Base-by-base conservation (phyloP, 2,113 vertebrate species). In the Dromaius novaehollandiae region DNA sequence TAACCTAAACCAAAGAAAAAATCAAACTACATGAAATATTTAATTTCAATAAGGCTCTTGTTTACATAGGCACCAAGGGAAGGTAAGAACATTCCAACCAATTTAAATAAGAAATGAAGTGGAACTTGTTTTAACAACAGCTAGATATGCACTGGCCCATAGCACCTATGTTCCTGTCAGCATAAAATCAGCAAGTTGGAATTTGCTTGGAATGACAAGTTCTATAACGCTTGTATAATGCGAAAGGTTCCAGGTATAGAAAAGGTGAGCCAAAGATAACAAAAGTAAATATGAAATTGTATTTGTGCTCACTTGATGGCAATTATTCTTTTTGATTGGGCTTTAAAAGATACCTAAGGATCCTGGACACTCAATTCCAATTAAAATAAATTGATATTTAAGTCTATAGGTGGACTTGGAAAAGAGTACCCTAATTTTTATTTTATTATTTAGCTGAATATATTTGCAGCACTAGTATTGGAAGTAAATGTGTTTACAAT, bases 271-370 rank as follows among this genome's bases (percentile, higher is more conserved):
- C 91, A 42, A 89, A 64, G 71, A 83, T 26, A 71, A 55, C 50
- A 55, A 70, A 38, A 19, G 93, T 50, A 69, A 90, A 87, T n/a
- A 65, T 18, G 13, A 91, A 89, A 65, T 70, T 71, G 55, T 61
- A 46, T 66, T 82, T 94, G 46, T 92, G 65, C 51, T 77, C 92
- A 76, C 84, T 97, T 88, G 83, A 94, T 92, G 63, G 82, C 85
- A 89, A 94, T 84, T 71, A 40, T 61, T 70, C 46, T 90, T 93
- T 86, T 63, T 76, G 92, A 68, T 6, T 56, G 32, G 64, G 25
- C 48, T 92, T 94, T 88, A 66, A 92, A 88, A 91, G 40, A 66
- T 36, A 48, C 66, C 38, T 76, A 82, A 76, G 60, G 82, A 88
- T 88, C 20, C 69, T 58, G 53, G 87, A 86, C 34, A 18, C 16